Evolutionary conservation across 2,797 vertebrate species (phyloP), one percentile per base, ranked within the genome.

Genomic region (Erethizon dorsatum): DNA sequence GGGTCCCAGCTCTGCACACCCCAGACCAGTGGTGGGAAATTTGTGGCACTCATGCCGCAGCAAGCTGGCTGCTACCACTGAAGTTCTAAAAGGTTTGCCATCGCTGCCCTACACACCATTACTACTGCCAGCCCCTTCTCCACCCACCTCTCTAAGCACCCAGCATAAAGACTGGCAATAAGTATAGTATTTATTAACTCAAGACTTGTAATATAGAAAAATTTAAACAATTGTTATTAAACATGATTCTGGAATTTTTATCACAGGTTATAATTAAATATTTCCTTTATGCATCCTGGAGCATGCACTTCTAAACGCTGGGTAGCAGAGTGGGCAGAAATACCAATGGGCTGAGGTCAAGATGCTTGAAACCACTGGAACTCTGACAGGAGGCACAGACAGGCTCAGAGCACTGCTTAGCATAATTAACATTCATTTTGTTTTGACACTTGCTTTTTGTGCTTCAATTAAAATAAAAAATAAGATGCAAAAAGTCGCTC

Each of bases 361-460:
- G 52, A 50, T 0, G 0, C 61, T 7, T 41, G 63, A 65, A 78
- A 54, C 52, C n/a, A 18, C 18, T 79, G 20, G 45, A 91, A 22
- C 57, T 83, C 88, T 45, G 65, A 88, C 6, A 79, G 79, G 24
- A 67, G n/a, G 24, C n/a, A 59, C 50, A 14, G 50, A 37, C 83
- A n/a, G 54, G 17, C 31, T 31, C 33, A 1, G 56, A 80, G 31
- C 17, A 4, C 24, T 10, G 14, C 2, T 52, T 18, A 31, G 57
- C 0, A 4, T 14, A 69, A 80, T 63, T 80, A 91, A 57, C n/a
- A 77, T 56, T 11, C 59, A 63, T 15, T 83, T 75, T 91, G 63
- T 87, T 90, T 89, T 91, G 80, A 91, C 91, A 94, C 63, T 71
- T 63, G 80, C 61, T 75, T 96, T 91, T 83, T 93, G 77, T 89